These are phyloP conservation scores for Cladopsammia gracilis DNA, from an alignment of 64 coral and sea anemone species.

Conservation along the genomic window DNA sequence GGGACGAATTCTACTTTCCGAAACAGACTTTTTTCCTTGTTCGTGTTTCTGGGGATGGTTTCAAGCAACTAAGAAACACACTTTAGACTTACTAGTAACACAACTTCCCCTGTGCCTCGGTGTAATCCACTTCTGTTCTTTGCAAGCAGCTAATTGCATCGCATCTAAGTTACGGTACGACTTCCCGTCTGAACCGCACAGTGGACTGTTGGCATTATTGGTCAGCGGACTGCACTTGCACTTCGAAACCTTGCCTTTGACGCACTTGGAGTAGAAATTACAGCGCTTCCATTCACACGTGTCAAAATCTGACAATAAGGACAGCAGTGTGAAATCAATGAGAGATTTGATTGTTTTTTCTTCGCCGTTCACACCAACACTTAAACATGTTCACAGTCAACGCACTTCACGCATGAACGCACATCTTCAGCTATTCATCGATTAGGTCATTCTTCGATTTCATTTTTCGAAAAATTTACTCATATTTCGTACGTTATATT, in stretches of 20 bases:
- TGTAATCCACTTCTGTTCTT: conserved; percentile 37
- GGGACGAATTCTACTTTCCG: no score
- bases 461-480: no score
- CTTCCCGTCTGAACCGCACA: conserved; percentile 65
- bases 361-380: no score
- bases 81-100: conserved; percentile 31
- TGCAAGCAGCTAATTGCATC: conserved; percentile 33
- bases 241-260: background rate
- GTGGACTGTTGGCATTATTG: background rate
- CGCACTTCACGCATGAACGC: no score
- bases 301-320: conserved; percentile 21
- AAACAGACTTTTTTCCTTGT: no score
- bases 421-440: no score
- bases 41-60: no score
- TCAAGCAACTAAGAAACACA: no score
- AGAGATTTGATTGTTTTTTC: background rate
- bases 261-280: conserved; percentile 44
- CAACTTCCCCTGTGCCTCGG: conserved; percentile 64
- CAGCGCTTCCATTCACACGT: conserved; percentile 59
- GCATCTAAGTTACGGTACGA: conserved; percentile 44
- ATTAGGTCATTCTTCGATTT: no score
- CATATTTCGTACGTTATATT: no score
- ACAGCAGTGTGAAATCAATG: background rate
- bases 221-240: conserved; percentile 46
- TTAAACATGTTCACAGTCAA: no score